Evolutionary conservation across 2,797 vertebrate species (phyloP).

Genomic region (Tangara arthus): DNA sequence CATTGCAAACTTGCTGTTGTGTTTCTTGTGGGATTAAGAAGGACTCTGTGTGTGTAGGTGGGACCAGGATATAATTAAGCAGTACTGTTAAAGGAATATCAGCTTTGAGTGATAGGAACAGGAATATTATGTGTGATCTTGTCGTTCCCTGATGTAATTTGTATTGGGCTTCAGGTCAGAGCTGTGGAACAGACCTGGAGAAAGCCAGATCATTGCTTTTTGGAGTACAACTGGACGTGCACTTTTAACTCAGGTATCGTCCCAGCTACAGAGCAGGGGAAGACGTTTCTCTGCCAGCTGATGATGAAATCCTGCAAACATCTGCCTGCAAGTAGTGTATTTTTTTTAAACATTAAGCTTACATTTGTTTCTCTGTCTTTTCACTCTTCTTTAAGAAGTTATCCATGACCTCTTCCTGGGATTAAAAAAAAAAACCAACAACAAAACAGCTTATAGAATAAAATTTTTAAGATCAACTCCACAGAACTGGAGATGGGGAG

Average conservation of each 20-base stretch:
- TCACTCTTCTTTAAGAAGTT: not conserved
- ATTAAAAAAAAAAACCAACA: not conserved
- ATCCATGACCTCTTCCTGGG: not conserved
- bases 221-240: not conserved
- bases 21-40: not conserved
- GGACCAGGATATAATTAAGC: not conserved
- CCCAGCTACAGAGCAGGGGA: not conserved
- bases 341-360: not conserved
- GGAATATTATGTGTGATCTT: not conserved
- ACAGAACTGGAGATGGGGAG: not conserved
- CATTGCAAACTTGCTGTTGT: not conserved
- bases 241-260: not conserved
- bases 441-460: not conserved
- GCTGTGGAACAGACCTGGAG: not conserved
- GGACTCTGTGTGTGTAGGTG: not conserved
- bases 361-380: not conserved
- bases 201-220: not conserved
- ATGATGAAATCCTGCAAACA: not conserved
- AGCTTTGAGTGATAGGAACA: not conserved
- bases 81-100: not conserved
- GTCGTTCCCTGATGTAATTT: not conserved
- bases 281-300: not conserved
- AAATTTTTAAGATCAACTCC: not conserved
- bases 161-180: not conserved
- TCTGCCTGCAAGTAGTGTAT: not conserved